Conservation (phyloP, 2,113 vertebrate genomes). For the Stegastes partitus region DNA sequence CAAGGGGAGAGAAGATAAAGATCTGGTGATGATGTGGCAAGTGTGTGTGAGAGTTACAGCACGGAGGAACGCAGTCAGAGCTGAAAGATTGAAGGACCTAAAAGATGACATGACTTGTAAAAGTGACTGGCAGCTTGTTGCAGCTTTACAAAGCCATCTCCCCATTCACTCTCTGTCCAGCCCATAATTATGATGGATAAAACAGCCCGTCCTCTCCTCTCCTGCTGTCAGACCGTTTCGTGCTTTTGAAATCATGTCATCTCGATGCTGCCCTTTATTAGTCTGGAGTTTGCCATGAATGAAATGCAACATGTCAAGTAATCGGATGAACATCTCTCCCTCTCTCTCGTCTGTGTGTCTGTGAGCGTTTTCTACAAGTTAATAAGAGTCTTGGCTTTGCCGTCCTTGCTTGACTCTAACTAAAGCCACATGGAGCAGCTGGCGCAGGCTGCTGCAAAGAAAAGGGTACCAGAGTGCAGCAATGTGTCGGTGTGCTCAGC, state of each 20-base stretch:
- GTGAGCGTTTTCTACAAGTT: conserved; percentile 44
- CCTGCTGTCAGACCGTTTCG: conserved; percentile 12
- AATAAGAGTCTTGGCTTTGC: conserved; percentile 64
- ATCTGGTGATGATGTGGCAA: conserved; percentile 11
- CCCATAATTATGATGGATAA: conserved; percentile 44
- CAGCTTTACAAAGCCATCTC: conserved; percentile 39
- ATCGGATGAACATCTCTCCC: conserved; percentile 31
- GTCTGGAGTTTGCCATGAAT: conserved; percentile 57
- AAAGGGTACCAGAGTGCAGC: conserved; percentile 38
- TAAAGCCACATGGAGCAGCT: conserved; percentile 69
- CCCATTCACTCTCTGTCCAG: conserved; percentile 15
- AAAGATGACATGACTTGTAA: conserved; percentile 25
- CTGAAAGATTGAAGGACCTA: not conserved
- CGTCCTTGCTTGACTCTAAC: conserved; percentile 58
- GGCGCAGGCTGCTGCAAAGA: conserved; percentile 44
- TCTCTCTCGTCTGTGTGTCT: conserved; percentile 20
- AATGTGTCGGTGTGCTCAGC: conserved; percentile 35
- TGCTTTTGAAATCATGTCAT: conserved; percentile 57
- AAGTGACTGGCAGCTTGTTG: conserved; percentile 35
- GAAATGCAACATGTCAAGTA: conserved; percentile 58
- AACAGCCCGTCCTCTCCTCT: conserved; percentile 46
- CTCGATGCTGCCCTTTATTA: conserved; percentile 45
- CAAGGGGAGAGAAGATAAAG: not conserved
- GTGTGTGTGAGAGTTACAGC: not conserved
- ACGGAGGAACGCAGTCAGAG: not conserved